Conservation (phyloP, 2,888 invertebrate species). For the Myathropa florea region DNA sequence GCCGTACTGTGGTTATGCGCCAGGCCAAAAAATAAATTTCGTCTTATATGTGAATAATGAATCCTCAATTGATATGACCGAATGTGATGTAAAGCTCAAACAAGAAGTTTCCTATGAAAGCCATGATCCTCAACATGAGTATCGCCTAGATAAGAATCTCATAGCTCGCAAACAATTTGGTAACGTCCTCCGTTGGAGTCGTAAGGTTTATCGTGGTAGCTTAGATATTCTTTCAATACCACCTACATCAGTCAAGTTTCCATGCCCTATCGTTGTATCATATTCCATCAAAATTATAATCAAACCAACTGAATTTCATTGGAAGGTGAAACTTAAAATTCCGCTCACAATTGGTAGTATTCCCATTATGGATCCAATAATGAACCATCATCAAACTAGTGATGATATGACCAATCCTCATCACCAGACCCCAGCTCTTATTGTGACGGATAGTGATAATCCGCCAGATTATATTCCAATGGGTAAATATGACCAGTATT, state of each 20-base stretch:
- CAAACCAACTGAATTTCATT: conserved; percentile 83
- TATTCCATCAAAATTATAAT: conserved; percentile 86
- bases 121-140: conserved; percentile 79
- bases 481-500: conserved; percentile 73
- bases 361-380: conserved; percentile 82
- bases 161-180: conserved; percentile 81
- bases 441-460: conserved; percentile 77
- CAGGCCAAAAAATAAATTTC: conserved; percentile 88
- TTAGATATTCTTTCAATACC: conserved; percentile 88
- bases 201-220: conserved; percentile 84
- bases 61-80: conserved; percentile 85
- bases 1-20: conserved; percentile 88
- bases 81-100: conserved; percentile 84
- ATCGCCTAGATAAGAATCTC: conserved; percentile 78
- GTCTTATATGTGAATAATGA: conserved; percentile 88
- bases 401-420: conserved; percentile 64
- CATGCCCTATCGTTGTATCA: conserved; percentile 87
- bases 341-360: conserved; percentile 86
- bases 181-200: conserved; percentile 83
- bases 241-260: conserved; percentile 87
- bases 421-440: conserved; percentile 73
- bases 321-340: conserved; percentile 85
- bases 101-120: conserved; percentile 83
- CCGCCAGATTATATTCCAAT: conserved; percentile 79
- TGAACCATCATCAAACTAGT: conserved; percentile 50